Evolutionary conservation across 2,797 vertebrate genomes (phyloP).

Genomic region (Trachops cirrhosus): DNA sequence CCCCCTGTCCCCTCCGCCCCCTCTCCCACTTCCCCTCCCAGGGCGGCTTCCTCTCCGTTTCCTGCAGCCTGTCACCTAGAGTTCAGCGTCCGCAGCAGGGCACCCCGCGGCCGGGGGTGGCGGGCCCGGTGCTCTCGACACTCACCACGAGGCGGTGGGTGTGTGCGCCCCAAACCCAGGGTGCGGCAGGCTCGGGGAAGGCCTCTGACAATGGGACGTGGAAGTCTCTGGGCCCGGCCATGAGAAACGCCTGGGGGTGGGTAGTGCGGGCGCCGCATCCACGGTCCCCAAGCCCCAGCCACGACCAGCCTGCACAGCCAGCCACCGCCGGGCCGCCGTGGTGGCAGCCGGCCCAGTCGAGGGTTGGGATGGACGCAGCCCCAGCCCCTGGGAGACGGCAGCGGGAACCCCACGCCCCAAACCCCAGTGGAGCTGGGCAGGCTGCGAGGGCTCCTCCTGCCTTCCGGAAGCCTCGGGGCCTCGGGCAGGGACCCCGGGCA

Average conservation of each 20-base stretch:
- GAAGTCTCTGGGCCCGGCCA: neutral
- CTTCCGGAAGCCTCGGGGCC: no score
- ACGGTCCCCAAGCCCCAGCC: neutral
- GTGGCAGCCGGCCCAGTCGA: rapidly evolving
- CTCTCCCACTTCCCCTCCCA: rapidly evolving
- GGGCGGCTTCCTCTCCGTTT: rapidly evolving
- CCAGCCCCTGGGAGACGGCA: neutral
- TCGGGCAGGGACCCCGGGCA: neutral
- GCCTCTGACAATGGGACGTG: rapidly evolving
- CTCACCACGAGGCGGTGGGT: rapidly evolving
- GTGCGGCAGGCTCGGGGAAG: neutral
- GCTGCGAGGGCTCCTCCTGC: rapidly evolving
- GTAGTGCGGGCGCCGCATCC: no score
- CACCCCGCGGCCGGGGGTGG: rapidly evolving
- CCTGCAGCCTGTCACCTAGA: neutral
- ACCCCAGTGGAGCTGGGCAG: rapidly evolving
- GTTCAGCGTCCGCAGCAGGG: neutral
- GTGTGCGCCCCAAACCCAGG: neutral
- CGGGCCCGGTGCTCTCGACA: rapidly evolving
- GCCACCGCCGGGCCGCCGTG: rapidly evolving
- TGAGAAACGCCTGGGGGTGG: no score
- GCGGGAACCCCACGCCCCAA: rapidly evolving
- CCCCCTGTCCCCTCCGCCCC: rapidly evolving
- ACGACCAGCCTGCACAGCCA: no score
- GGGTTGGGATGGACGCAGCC: neutral